Conservation (phyloP, 2,888 invertebrate species). For the Oscheius sp. region DNA sequence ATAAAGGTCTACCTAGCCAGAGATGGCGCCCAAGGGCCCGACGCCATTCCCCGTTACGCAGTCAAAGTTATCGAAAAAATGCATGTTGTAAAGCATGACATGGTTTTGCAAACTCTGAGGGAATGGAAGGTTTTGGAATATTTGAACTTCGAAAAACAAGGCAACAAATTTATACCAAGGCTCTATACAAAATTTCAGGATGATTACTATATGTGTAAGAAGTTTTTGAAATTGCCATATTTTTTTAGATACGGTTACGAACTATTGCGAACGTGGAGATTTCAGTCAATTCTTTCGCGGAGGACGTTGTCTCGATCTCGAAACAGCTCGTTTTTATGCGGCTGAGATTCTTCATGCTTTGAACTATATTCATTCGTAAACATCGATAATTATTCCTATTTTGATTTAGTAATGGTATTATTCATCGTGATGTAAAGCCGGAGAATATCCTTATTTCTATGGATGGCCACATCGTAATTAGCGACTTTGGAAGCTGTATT, state of each 20-base stretch:
- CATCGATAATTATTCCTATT: background rate
- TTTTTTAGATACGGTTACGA: constrained; percentile 84
- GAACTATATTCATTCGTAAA: constrained; percentile 56
- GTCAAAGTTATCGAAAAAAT: constrained; percentile 42
- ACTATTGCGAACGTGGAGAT: constrained; percentile 93
- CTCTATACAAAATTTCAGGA: constrained; percentile 97
- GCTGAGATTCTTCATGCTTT: constrained; percentile 77
- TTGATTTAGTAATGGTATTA: constrained; percentile 43
- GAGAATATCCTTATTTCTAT: constrained; percentile 95
- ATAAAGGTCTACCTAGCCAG: constrained; percentile 41
- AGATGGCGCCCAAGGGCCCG: constrained; percentile 21
- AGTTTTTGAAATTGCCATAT: background rate
- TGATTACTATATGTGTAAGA: constrained; percentile 81
- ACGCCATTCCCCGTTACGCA: constrained; percentile 34
- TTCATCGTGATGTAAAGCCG: constrained; percentile 85
- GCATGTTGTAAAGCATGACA: constrained; percentile 34
- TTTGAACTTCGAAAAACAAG: constrained; percentile 77
- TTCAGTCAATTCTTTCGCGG: constrained; percentile 82
- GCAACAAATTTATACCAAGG: constrained; percentile 86
- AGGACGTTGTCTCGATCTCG: constrained; percentile 86
- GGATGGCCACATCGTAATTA: constrained; percentile 92
- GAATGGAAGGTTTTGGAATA: constrained; percentile 93
- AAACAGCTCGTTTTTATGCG: constrained; percentile 89
- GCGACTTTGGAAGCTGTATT: constrained; percentile 83
- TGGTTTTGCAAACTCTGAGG: constrained; percentile 83